phyloP scores from a whole-genome alignment of 1,140 invertebrate species.

The Lasioglossum albipes region DNA sequence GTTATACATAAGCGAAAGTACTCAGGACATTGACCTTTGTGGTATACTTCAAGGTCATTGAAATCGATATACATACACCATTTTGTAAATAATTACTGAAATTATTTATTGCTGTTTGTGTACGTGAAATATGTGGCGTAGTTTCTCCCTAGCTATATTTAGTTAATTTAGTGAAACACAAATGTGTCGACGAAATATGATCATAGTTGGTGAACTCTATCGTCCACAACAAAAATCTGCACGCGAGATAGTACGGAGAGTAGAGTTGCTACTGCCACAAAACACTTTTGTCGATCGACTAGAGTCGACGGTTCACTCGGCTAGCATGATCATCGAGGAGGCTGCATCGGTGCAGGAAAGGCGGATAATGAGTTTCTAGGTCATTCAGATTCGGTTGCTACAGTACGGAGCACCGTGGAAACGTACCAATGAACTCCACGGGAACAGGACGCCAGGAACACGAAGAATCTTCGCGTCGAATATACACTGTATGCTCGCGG shows the following conservation, averaged over 20 bases:
- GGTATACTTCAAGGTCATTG: too few relatives aligned
- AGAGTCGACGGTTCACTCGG: slow-evolving; percentile 72
- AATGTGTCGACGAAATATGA: too few relatives aligned
- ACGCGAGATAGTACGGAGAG: slow-evolving; percentile 48
- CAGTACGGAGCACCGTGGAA: slow-evolving; percentile 73
- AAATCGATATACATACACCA: too few relatives aligned
- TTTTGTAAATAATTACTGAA: too few relatives aligned
- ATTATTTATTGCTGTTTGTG: too few relatives aligned
- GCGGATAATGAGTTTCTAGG: slow-evolving; percentile 68
- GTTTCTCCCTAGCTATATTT: too few relatives aligned
- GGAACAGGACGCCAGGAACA: slow-evolving; percentile 70
- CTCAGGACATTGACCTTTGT: too few relatives aligned
- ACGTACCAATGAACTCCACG: slow-evolving; percentile 75
- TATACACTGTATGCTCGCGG: neutral
- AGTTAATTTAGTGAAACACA: too few relatives aligned
- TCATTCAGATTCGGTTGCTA: slow-evolving; percentile 72
- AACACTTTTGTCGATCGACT: slow-evolving; percentile 78
- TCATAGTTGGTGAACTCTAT: neutral
- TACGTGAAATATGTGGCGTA: too few relatives aligned
- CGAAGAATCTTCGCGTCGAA: slow-evolving; percentile 28
- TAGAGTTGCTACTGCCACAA: slow-evolving; percentile 61
- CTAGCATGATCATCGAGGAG: slow-evolving; percentile 58
- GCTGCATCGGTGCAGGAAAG: slow-evolving; percentile 40
- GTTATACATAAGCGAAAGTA: too few relatives aligned
- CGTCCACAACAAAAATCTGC: neutral